A percentile compares a stretch with the other conserved stretches of the same genome.
Evolutionary conservation across 1,140 invertebrate species (phyloP).

Genomic region (Nomia melanderi): DNA sequence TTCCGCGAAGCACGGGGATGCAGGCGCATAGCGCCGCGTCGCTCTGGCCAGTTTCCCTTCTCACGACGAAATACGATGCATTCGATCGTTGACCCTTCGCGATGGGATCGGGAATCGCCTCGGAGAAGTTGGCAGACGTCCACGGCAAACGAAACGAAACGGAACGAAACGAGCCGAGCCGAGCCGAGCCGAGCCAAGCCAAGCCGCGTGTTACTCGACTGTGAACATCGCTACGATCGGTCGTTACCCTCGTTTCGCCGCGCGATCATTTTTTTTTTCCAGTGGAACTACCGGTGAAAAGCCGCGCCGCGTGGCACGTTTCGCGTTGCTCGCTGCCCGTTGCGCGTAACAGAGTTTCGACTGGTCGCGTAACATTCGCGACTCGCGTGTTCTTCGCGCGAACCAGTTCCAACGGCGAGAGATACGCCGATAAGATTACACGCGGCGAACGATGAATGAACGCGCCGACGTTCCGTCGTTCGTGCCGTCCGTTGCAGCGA

Average conservation of each 20-base stretch:
- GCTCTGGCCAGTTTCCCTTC: neutral
- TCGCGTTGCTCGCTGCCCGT: too few relatives aligned
- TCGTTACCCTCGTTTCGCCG: slow-evolving; percentile 57
- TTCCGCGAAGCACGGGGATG: too few relatives aligned
- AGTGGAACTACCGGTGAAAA: neutral
- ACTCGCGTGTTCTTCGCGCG: neutral
- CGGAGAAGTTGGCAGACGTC: slow-evolving; percentile 58
- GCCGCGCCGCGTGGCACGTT: neutral
- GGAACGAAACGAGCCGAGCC: neutral
- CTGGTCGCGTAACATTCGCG: neutral
- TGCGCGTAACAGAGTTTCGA: neutral
- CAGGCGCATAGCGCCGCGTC: too few relatives aligned
- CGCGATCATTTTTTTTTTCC: slow-evolving; percentile 33
- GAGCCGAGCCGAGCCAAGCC: neutral
- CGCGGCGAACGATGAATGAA: slow-evolving; percentile 17
- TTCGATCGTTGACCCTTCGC: slow-evolving; percentile 60
- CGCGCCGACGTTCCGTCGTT: too few relatives aligned
- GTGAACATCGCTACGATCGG: slow-evolving; percentile 36
- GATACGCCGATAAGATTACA: neutral
- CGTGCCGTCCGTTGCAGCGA: too few relatives aligned
- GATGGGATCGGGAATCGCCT: slow-evolving; percentile 61
- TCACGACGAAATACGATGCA: slow-evolving; percentile 52
- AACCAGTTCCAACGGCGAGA: slow-evolving; percentile 1
- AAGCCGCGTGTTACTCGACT: slow-evolving; percentile 13
- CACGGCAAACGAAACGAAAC: too few relatives aligned